Percentiles rank a stretch among this genome's conserved stretches.
phyloP scores from a whole-genome alignment of 2,888 invertebrate species.

The Mythimna lalbum region DNA sequence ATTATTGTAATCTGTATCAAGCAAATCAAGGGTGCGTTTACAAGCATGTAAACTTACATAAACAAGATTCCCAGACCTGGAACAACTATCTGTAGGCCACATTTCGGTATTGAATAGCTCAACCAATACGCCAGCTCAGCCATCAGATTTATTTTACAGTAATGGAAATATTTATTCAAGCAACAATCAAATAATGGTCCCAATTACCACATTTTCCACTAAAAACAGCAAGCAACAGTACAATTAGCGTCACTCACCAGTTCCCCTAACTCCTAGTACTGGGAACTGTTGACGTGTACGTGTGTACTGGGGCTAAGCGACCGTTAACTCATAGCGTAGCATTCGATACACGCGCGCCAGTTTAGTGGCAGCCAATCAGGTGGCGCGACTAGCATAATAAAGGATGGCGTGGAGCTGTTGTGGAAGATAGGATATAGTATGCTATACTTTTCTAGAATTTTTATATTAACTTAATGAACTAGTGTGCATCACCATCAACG shows the following conservation, averaged over 20 bases:
- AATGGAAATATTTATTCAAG: too few relatives aligned
- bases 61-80: too few relatives aligned
- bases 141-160: too few relatives aligned
- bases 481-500: too few relatives aligned
- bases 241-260: conserved; percentile 29
- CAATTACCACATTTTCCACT: conserved; percentile 17
- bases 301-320: conserved; percentile 63
- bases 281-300: conserved; percentile 55
- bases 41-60: too few relatives aligned
- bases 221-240: conserved; percentile 24
- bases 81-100: too few relatives aligned
- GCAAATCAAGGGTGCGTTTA: too few relatives aligned
- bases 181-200: background rate
- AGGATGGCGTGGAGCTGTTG: conserved; percentile 53
- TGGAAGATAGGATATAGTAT: conserved; percentile 25
- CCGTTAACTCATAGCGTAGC: conserved; percentile 64
- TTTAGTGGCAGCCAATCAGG: conserved; percentile 83
- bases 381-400: conserved; percentile 76
- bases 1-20: too few relatives aligned
- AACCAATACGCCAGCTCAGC: too few relatives aligned
- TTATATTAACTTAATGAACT: too few relatives aligned
- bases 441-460: too few relatives aligned
- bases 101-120: too few relatives aligned
- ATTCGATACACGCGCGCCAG: conserved; percentile 82
- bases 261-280: conserved; percentile 42